A percentile compares a stretch with the other conserved stretches of the same genome.
phyloP scores from a whole-genome alignment of 2,797 vertebrate genomes.

The Smutsia gigantea region DNA sequence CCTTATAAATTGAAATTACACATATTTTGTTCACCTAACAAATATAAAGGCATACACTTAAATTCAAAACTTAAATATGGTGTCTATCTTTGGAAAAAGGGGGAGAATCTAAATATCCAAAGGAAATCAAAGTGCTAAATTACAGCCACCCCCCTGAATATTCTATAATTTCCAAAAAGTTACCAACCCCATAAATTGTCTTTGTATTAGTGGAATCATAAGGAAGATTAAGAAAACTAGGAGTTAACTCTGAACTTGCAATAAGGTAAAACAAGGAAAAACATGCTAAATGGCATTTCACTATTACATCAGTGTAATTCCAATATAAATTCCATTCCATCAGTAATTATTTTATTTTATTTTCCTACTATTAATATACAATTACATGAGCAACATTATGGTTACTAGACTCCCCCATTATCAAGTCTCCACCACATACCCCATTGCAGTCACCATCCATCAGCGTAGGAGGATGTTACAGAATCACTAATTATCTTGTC shows the following conservation, averaged over 20 bases:
- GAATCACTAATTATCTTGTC: no score
- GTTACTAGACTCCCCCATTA: no score
- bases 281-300: not conserved
- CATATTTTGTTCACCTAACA: not conserved
- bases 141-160: not conserved
- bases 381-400: no score
- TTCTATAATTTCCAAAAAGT: not conserved
- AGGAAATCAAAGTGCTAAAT: not conserved
- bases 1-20: not conserved
- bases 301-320: no score
- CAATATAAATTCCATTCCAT: not conserved
- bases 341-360: not conserved
- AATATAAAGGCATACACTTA: not conserved
- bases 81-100: not conserved
- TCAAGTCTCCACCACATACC: no score
- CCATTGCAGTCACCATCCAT: no score
- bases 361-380: no score
- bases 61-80: not conserved
- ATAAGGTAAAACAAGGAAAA: not conserved
- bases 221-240: not conserved
- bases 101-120: not conserved
- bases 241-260: not conserved
- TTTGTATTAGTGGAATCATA: not conserved
- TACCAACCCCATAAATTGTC: not conserved
- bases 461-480: no score